Percentiles rank a stretch among this genome's conserved stretches.
Conservation (phyloP, 2,888 invertebrate genomes). For the Ypsolopha sequella region DNA sequence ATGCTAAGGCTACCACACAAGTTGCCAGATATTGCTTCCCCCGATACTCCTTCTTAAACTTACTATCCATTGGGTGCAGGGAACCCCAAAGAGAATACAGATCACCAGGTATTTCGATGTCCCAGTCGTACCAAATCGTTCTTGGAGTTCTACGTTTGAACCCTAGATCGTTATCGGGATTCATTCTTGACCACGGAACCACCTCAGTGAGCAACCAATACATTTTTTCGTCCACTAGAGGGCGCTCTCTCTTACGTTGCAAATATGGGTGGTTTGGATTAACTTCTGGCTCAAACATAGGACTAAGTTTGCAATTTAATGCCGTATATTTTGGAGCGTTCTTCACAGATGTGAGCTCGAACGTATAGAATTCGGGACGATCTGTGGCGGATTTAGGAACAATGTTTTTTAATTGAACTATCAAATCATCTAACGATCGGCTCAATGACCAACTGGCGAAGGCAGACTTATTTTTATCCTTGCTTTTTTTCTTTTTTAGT, state of each 20-base stretch:
- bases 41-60: slow-evolving; percentile 63
- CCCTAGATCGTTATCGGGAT: slow-evolving; percentile 42
- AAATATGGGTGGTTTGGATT: slow-evolving; percentile 48
- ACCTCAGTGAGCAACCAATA: slow-evolving; percentile 53
- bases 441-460: slow-evolving; percentile 63
- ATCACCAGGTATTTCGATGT: slow-evolving; percentile 76
- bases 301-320: slow-evolving; percentile 51
- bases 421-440: slow-evolving; percentile 36
- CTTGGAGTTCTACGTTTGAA: slow-evolving; percentile 38
- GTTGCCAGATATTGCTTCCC: slow-evolving; percentile 76
- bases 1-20: slow-evolving; percentile 69
- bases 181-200: slow-evolving; percentile 55
- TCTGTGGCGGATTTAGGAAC: slow-evolving; percentile 20
- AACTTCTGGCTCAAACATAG: slow-evolving; percentile 49
- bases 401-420: slow-evolving; percentile 33
- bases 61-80: slow-evolving; percentile 70
- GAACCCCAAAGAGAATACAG: slow-evolving; percentile 78
- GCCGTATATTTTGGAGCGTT: slow-evolving; percentile 60
- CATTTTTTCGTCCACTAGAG: slow-evolving; percentile 59
- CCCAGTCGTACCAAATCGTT: slow-evolving; percentile 74
- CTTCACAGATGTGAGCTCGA: slow-evolving; percentile 67
- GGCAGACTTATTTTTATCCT: not conserved
- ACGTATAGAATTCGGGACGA: slow-evolving; percentile 64
- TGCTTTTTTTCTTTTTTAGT: slow-evolving; percentile 6
- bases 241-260: slow-evolving; percentile 30